Evolutionary conservation across 2,888 invertebrate genomes (phyloP).

Genomic region (Drosophila anomalata): DNA sequence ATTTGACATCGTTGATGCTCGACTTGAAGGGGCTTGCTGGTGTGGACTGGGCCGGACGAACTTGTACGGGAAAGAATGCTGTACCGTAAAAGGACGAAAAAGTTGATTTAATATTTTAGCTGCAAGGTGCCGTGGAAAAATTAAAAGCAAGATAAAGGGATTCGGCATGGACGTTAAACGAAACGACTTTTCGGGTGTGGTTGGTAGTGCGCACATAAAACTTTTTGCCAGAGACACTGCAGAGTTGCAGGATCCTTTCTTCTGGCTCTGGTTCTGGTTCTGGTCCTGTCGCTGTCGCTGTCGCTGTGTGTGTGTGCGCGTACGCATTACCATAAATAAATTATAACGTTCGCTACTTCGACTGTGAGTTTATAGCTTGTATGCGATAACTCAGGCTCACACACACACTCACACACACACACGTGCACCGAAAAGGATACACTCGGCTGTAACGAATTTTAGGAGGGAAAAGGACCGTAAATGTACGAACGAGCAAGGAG

Average conservation of each 20-base stretch:
- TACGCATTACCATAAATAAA: slow-evolving; percentile 78
- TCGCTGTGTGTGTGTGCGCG: slow-evolving; percentile 30
- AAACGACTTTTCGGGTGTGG: slow-evolving; percentile 57
- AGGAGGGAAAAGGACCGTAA: slow-evolving; percentile 23
- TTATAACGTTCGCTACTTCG: slow-evolving; percentile 72
- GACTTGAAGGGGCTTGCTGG: not conserved
- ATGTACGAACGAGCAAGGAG: slow-evolving; percentile 52
- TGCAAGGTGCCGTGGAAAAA: slow-evolving; percentile 67
- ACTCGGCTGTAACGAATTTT: slow-evolving; percentile 16
- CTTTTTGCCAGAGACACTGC: slow-evolving; percentile 56
- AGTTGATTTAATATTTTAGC: slow-evolving; percentile 72
- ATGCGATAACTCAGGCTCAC: slow-evolving; percentile 66
- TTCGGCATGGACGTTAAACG: slow-evolving; percentile 63
- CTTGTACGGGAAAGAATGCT: slow-evolving; percentile 20
- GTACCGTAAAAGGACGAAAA: slow-evolving; percentile 46
- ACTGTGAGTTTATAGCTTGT: slow-evolving; percentile 76
- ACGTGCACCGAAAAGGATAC: slow-evolving; percentile 10
- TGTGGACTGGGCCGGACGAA: not conserved
- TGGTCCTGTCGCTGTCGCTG: not conserved
- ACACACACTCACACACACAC: slow-evolving; percentile 29
- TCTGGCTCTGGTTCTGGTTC: not conserved
- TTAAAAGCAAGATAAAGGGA: slow-evolving; percentile 75
- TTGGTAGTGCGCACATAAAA: slow-evolving; percentile 61
- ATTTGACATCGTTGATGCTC: slow-evolving; percentile 27
- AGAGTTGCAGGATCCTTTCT: slow-evolving; percentile 7